Conservation (phyloP, 2,113 vertebrate genomes). For the Upupa epops region DNA sequence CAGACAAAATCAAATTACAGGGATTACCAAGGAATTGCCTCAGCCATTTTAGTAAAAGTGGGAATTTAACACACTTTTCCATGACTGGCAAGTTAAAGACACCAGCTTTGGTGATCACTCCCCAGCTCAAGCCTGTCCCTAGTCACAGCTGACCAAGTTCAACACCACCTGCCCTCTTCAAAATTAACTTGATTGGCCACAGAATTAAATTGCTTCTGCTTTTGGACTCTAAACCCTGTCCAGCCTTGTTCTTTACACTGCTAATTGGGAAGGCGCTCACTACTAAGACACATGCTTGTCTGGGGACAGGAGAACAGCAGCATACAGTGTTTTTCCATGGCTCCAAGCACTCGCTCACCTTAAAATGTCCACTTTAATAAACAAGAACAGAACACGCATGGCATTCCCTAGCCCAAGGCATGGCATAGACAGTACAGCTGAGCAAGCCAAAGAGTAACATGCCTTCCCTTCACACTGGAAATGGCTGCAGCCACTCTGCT, state of each 20-base stretch:
- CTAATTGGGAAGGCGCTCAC: background rate
- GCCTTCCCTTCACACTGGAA: background rate
- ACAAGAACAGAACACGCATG: background rate
- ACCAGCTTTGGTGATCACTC: background rate
- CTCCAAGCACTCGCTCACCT: background rate
- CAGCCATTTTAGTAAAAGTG: conserved; percentile 3
- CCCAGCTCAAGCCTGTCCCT: background rate
- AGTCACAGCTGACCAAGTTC: background rate
- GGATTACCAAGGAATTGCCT: conserved; percentile 21
- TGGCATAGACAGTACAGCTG: background rate
- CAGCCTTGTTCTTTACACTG: background rate
- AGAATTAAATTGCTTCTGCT: background rate
- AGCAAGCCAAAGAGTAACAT: background rate
- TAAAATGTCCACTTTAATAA: background rate
- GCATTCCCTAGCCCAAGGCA: background rate
- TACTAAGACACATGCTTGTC: background rate
- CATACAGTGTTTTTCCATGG: background rate
- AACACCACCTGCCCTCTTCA: background rate
- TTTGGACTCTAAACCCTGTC: background rate
- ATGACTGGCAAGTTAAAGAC: background rate
- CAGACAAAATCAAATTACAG: conserved; percentile 61
- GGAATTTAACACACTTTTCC: conserved; percentile 23
- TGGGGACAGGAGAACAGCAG: accelerated
- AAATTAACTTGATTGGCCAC: background rate
- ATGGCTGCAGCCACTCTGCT: background rate